Percentiles rank a stretch among this genome's conserved stretches.
Conservation (phyloP, 2,113 vertebrate species). For the Sciurus niger region DNA sequence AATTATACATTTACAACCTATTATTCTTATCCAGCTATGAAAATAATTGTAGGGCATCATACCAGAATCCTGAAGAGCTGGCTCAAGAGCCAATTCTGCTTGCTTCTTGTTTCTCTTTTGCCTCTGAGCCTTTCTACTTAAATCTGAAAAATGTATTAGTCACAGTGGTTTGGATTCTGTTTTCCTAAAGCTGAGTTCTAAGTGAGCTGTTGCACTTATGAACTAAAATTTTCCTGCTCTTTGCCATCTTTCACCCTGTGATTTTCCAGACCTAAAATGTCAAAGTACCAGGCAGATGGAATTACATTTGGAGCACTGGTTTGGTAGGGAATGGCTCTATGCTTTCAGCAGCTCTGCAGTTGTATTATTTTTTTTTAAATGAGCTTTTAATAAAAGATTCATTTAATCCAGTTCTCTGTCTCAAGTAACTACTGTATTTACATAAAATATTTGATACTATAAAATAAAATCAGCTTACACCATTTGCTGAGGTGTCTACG, state of each 20-base stretch:
- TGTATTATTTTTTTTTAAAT: conserved; percentile 56
- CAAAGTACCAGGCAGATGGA: conserved; percentile 82
- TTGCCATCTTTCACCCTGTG: conserved; percentile 72
- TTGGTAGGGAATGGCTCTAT: conserved; percentile 64
- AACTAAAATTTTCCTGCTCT: conserved; percentile 57
- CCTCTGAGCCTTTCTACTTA: conserved; percentile 73
- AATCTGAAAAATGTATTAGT: conserved; percentile 81
- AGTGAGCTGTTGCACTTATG: conserved; percentile 44
- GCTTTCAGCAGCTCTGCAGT: conserved; percentile 60
- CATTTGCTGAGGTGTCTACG: background rate
- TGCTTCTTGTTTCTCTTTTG: conserved; percentile 62
- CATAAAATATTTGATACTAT: conserved; percentile 45
- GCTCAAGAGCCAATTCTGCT: background rate
- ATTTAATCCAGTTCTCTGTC: background rate
- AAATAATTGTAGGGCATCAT: conserved; percentile 28
- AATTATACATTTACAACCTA: conserved; percentile 60
- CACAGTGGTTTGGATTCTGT: conserved; percentile 71
- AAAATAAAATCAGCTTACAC: conserved; percentile 60
- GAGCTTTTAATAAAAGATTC: background rate
- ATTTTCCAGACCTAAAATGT: conserved; percentile 81
- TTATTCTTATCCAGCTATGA: conserved; percentile 60
- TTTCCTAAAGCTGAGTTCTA: conserved; percentile 60
- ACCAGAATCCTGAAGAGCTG: conserved; percentile 54
- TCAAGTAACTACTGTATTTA: conserved; percentile 50
- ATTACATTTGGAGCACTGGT: conserved; percentile 71